A percentile compares a stretch with the other conserved stretches of the same genome.
Evolutionary conservation across 2,888 invertebrate genomes (phyloP).

Genomic region (Gonocerus acuteangulatus): DNA sequence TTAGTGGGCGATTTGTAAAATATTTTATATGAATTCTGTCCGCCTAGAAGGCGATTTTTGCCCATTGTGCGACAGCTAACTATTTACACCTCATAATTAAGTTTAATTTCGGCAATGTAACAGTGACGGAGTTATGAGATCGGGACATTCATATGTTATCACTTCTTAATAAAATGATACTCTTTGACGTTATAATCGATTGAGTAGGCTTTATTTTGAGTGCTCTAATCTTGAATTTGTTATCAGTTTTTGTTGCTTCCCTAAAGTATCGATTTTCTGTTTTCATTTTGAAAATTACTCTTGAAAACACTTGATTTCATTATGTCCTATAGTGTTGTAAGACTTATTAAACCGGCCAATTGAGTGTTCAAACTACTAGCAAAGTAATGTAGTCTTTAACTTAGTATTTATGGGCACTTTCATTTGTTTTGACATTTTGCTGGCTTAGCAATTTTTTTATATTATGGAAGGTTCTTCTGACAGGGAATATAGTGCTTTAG

Average conservation of each 20-base stretch:
- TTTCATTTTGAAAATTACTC: background rate
- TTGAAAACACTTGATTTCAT: background rate
- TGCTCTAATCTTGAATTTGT: background rate
- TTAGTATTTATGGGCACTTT: background rate
- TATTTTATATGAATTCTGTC: no score
- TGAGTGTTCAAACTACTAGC: background rate
- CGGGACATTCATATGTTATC: no score
- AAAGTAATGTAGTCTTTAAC: background rate
- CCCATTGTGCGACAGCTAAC: no score
- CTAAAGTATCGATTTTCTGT: background rate
- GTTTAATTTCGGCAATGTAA: no score
- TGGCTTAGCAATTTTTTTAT: background rate
- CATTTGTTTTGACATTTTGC: background rate
- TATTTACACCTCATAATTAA: no score
- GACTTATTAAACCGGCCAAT: no score
- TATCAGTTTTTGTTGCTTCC: background rate
- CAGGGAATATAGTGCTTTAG: conserved; percentile 70
- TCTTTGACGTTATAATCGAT: background rate
- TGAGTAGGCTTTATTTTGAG: background rate
- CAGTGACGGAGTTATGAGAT: no score
- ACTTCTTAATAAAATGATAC: no score
- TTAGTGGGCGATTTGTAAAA: no score
- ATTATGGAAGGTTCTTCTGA: conserved; percentile 13
- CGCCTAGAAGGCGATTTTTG: no score
- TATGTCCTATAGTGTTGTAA: no score